These are phyloP conservation scores for Parelbella ahira DNA, from an alignment of 2,888 invertebrate genomes.

Conservation along the genomic window DNA sequence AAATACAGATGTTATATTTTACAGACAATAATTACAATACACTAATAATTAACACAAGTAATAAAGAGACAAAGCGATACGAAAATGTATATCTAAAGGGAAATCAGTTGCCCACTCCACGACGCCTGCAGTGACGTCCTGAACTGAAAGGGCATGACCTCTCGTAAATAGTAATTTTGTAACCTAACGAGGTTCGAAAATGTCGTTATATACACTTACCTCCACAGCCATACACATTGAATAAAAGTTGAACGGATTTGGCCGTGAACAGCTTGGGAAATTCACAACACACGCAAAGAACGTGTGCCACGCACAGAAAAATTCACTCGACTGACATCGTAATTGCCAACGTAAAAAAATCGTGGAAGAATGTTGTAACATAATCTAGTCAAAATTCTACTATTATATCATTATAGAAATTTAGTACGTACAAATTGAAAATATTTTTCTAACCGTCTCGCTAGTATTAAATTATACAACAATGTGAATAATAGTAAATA, in stretches of 20 bases:
- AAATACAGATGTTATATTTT: too few relatives aligned
- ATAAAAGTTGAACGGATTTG: slow-evolving; percentile 82
- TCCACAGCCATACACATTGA: slow-evolving; percentile 93
- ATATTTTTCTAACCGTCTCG: too few relatives aligned
- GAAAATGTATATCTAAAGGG: slow-evolving; percentile 20
- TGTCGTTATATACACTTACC: too few relatives aligned
- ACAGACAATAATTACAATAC: too few relatives aligned
- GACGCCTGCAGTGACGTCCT: slow-evolving; percentile 61
- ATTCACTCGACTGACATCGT: slow-evolving; percentile 51
- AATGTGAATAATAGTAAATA: too few relatives aligned
- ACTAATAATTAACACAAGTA: too few relatives aligned
- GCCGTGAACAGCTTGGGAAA: slow-evolving; percentile 77
- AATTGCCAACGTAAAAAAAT: slow-evolving; percentile 40
- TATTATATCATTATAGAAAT: not conserved
- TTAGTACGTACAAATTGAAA: too few relatives aligned
- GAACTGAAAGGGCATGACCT: slow-evolving; percentile 58
- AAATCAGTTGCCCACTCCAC: slow-evolving; percentile 46
- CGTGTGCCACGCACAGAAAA: slow-evolving; percentile 74
- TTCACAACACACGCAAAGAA: slow-evolving; percentile 72
- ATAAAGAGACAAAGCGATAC: too few relatives aligned
- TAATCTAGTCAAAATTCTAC: slow-evolving; percentile 3
- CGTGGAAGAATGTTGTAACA: slow-evolving; percentile 8
- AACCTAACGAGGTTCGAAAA: slow-evolving; percentile 24
- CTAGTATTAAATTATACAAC: too few relatives aligned
- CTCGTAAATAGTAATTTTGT: slow-evolving; percentile 28